Evolutionary conservation across 2,888 invertebrate genomes (phyloP), one percentile per base, ranked within the genome.

Genomic region (Nomada fucata): DNA sequence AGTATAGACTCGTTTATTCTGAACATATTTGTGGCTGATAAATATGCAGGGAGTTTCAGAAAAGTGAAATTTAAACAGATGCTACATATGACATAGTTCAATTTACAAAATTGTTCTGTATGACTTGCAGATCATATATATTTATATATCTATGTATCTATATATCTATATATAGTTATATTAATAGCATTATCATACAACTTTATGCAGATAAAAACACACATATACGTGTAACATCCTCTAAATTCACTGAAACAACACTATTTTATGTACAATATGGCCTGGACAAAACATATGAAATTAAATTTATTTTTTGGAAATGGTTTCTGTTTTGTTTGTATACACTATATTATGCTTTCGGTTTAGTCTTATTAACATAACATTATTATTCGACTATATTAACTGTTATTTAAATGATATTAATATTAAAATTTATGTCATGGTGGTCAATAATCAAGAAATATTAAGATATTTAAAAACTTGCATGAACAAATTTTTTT

Each of bases 131-230:
- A 81, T 82, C 72, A 78, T 86, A 86, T 85, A 86, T 76, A 73
- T 84, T 75, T 74, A 68, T 77, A 84, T 84, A 68, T 79, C 68
- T 76, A 77, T 77, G 53, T 71, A 65, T 67, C 36, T 74, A 69
- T 79, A 72, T 80, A 79, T 80, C 47, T 80, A 80, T 79, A 76
- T 80, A 76, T 78, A 70, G 86, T 84, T 90, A 85, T 90, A 90
- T 90, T 90, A 88, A 87, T 91, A 85, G 86, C 89, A 89, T 89
- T 91, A 92, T 90, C 88, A 86, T 92, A 91, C 92, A 91, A 89
- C 89, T 91, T 92, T 90, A 89, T 89, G 91, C 89, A 88, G 91
- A 91, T 92, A 92, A 92, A 92, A 92, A 92, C 92, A 92, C 92
- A 91, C 92, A 90, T 91, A 90, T 91, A 91, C 89, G 89, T 88